Evolutionary conservation across 1,140 invertebrate genomes (phyloP).

Genomic region (Drosophila sulfurigaster): DNA sequence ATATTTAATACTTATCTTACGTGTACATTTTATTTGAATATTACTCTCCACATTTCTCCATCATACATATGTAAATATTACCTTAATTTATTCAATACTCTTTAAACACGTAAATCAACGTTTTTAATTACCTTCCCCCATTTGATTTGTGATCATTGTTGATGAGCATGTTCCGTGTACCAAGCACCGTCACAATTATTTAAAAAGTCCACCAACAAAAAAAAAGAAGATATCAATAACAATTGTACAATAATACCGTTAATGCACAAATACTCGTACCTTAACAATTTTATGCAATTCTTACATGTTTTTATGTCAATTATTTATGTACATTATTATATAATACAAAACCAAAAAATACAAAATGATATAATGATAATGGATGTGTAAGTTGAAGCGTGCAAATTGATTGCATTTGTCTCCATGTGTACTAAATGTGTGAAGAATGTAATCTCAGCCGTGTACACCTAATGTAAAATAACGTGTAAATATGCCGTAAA

Average conservation of each 20-base stretch:
- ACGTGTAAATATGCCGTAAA: conserved; percentile 61
- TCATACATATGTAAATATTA: conserved; percentile 67
- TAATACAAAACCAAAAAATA: conserved; percentile 7
- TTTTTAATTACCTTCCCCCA: background rate
- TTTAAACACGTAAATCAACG: conserved; percentile 25
- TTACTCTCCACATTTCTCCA: conserved; percentile 38
- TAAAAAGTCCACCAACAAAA: conserved; percentile 22
- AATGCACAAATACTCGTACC: conserved; percentile 63
- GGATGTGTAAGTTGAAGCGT: conserved; percentile 62
- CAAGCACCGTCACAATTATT: conserved; percentile 60
- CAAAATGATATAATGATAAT: conserved; percentile 29
- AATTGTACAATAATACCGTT: conserved; percentile 43
- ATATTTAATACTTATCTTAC: conserved; percentile 46
- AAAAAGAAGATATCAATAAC: conserved; percentile 25
- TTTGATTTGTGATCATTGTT: conserved; percentile 53
- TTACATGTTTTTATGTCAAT: conserved; percentile 61
- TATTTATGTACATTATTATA: conserved; percentile 59
- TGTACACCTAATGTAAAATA: conserved; percentile 52
- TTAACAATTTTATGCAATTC: conserved; percentile 56
- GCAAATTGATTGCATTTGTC: conserved; percentile 64
- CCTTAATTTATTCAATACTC: conserved; percentile 37
- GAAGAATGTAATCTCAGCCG: conserved; percentile 65
- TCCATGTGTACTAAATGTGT: conserved; percentile 67
- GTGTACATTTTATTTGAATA: conserved; percentile 45
- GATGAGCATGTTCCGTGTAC: conserved; percentile 69